Evolutionary conservation across 2,888 invertebrate species (phyloP).

Genomic region (Ischnura elegans): DNA sequence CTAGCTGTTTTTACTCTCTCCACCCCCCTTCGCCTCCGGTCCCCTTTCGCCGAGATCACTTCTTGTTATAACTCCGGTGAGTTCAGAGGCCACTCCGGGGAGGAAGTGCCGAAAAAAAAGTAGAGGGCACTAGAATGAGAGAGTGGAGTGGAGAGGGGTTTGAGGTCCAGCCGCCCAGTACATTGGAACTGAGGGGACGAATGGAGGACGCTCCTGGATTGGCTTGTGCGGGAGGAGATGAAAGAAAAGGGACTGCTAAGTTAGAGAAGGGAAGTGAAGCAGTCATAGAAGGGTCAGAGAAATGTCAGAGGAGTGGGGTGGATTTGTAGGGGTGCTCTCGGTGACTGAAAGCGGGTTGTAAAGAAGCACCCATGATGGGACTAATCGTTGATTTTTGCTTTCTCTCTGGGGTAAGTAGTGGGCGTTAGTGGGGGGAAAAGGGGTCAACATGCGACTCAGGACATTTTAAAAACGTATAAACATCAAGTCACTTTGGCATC

Average conservation of each 20-base stretch:
- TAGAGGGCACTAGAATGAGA: background rate
- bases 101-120: background rate
- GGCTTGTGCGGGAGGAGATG: background rate
- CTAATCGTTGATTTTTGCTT: background rate
- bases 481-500: too few relatives aligned
- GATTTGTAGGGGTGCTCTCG: background rate
- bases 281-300: background rate
- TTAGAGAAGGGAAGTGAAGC: background rate
- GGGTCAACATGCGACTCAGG: background rate
- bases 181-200: background rate
- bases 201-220: conserved; percentile 17
- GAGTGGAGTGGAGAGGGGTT: background rate
- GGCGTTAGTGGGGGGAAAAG: background rate
- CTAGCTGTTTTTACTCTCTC: background rate
- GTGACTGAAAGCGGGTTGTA: background rate
- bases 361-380: background rate
- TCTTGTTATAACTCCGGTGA: conserved; percentile 60
- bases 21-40: background rate
- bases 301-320: background rate
- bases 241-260: background rate
- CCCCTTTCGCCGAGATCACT: background rate
- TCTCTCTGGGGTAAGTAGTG: too few relatives aligned
- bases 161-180: background rate
- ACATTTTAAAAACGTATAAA: too few relatives aligned
- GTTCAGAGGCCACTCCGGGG: conserved; percentile 41